phyloP scores from a whole-genome alignment of 1,140 invertebrate species.

The Galendromus occidentalis region DNA sequence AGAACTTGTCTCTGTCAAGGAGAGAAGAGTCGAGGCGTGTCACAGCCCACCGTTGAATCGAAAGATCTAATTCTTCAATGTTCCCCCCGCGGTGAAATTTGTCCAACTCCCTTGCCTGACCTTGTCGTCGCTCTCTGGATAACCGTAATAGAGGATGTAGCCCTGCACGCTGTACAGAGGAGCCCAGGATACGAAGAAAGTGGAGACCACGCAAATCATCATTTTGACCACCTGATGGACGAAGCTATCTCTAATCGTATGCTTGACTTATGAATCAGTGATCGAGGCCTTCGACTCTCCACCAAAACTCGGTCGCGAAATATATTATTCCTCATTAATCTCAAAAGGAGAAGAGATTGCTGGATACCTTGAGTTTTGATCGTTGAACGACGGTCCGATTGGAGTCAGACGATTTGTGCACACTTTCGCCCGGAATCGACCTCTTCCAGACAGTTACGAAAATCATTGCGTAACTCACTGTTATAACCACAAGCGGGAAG shows the following conservation, averaged over 20 bases:
- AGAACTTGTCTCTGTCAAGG: no score
- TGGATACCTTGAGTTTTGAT: slow-evolving; percentile 6
- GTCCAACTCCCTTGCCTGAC: background rate
- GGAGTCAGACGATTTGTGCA: background rate
- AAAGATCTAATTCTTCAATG: no score
- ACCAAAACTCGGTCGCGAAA: slow-evolving; percentile 14
- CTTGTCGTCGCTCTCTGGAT: background rate
- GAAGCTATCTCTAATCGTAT: background rate
- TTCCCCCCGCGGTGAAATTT: no score
- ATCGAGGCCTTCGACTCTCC: slow-evolving; percentile 24
- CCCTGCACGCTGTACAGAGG: slow-evolving; percentile 28
- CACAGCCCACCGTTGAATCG: no score
- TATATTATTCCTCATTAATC: background rate
- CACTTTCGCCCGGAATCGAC: slow-evolving; percentile 53
- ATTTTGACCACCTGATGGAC: slow-evolving; percentile 30
- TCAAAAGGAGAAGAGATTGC: background rate
- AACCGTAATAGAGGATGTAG: background rate
- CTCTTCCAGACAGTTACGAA: slow-evolving; percentile 73
- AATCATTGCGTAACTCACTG: slow-evolving; percentile 74
- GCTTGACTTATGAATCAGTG: slow-evolving; percentile 25
- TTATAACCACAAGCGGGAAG: slow-evolving; percentile 72
- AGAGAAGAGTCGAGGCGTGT: no score
- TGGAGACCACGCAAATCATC: slow-evolving; percentile 31
- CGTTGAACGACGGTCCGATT: slow-evolving; percentile 5
- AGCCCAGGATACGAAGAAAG: slow-evolving; percentile 34